Evolutionary conservation across 1,140 invertebrate genomes (phyloP).

Genomic region (Papilio helenus): DNA sequence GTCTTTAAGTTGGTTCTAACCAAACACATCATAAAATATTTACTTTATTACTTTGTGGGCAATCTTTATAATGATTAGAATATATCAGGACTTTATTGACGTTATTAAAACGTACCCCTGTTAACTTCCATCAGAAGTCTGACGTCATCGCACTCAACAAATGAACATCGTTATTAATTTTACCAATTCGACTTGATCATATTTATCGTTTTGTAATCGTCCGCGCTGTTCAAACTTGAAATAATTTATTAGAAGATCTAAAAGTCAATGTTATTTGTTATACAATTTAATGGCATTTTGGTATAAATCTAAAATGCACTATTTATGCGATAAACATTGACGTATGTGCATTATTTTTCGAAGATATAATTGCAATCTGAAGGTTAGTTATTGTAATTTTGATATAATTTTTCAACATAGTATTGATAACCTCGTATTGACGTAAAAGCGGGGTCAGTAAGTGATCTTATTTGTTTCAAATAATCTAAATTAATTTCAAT

Average conservation of each 20-base stretch:
- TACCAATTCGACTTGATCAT: slow-evolving; percentile 47
- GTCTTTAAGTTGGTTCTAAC: background rate
- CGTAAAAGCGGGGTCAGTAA: slow-evolving; percentile 55
- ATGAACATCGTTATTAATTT: slow-evolving; percentile 47
- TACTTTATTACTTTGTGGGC: slow-evolving; percentile 41
- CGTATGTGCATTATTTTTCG: background rate
- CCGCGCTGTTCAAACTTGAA: background rate
- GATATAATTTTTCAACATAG: slow-evolving; percentile 25
- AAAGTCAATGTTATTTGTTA: background rate
- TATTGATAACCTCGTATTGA: slow-evolving; percentile 59
- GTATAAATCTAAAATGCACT: no score
- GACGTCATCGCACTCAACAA: slow-evolving; percentile 66
- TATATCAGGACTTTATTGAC: slow-evolving; percentile 49
- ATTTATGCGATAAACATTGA: background rate
- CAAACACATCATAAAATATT: background rate
- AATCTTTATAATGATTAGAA: slow-evolving; percentile 50
- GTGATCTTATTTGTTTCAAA: slow-evolving; percentile 40
- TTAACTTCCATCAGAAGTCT: slow-evolving; percentile 61
- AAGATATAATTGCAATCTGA: background rate
- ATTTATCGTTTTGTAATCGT: slow-evolving; percentile 21
- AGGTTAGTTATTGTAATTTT: slow-evolving; percentile 19
- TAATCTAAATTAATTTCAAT: slow-evolving; percentile 7
- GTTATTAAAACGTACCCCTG: slow-evolving; percentile 64
- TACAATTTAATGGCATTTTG: background rate
- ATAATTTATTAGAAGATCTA: background rate